phyloP scores from a whole-genome alignment of 2,113 vertebrate species.

The Paracanthobrama guichenoti region DNA sequence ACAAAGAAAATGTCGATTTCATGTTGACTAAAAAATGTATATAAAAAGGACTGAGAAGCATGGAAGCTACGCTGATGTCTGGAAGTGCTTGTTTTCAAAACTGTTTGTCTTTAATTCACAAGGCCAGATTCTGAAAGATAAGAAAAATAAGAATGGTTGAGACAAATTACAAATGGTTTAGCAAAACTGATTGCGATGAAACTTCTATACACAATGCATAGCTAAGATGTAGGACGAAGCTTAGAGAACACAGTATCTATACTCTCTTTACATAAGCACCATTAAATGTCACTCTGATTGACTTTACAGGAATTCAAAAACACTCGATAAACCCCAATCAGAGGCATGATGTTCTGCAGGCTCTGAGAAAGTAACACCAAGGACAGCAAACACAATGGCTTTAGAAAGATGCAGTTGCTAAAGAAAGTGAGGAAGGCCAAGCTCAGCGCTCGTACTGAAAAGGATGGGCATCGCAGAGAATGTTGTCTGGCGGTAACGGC shows the following conservation, averaged over 20 bases:
- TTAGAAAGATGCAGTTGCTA: slow-evolving; percentile 54
- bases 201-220: neutral
- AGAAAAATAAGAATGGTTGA: neutral
- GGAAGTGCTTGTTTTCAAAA: neutral
- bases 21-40: no score
- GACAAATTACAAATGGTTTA: neutral
- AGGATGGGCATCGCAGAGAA: slow-evolving; percentile 45
- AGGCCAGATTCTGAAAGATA: neutral
- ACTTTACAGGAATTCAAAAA: slow-evolving; percentile 2
- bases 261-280: neutral
- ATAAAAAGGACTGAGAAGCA: neutral
- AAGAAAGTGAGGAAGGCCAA: slow-evolving; percentile 39
- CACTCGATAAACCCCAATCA: slow-evolving; percentile 5
- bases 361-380: slow-evolving; percentile 56
- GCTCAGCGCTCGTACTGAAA: slow-evolving; percentile 27
- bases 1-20: neutral
- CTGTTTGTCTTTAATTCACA: neutral
- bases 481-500: slow-evolving; percentile 40
- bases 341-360: slow-evolving; percentile 54
- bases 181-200: neutral
- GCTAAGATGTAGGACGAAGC: neutral
- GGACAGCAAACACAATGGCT: slow-evolving; percentile 63
- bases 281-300: neutral
- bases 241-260: neutral
- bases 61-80: neutral